Evolutionary conservation across 2,888 invertebrate genomes (phyloP), one percentile per base, ranked within the genome.

Genomic region (Ligdia adustata): DNA sequence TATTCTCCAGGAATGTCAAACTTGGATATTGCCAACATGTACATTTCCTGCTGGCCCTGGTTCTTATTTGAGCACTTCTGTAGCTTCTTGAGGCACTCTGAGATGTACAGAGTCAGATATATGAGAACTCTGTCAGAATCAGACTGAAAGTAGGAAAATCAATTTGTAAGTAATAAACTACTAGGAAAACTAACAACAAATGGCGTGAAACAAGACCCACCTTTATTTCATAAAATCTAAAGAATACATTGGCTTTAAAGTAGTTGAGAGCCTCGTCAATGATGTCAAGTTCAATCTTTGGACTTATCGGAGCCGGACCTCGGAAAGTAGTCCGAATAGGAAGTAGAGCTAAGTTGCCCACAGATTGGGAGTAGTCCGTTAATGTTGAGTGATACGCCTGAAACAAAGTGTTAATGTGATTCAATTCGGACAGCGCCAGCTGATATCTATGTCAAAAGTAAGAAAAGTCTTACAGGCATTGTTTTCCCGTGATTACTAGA

Each of bases 231-330:
- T 99, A 99, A 20, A 98, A 99, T 62, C 99, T 94, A 82, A 99
- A 99, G 88, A 99, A 99, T 0, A 99, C 98, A 90, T 99, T 99
- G 0, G 99, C 99, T 90, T 98, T 99, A 85, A 99, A 99, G 82
- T 94, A 99, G 73, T 96, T 96, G 20, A 99, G 91, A 39, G 99
- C 97, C 91, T 99, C 99, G 83, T 99, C 99, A 62, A 99, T 96
- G 56, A 99, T 96, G 83, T 99, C 99, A 60, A 93, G 91, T 29
- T 95, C 95, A 39, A 93, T 92, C 59, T 88, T 86, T 0, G 85
- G 82, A 50, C 90, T 91, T 39, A 91, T 90, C 5, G 97, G 96
- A 3, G 99, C 98, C 18, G 99, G 99, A 4, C 99, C 99, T 64
- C 98, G 93, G 74, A 94, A 96, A 67, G 95, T 94, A 0, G 99